A percentile compares a stretch with the other conserved stretches of the same genome.
Conservation (phyloP, 2,888 invertebrate genomes). For the Agrochola lota region DNA sequence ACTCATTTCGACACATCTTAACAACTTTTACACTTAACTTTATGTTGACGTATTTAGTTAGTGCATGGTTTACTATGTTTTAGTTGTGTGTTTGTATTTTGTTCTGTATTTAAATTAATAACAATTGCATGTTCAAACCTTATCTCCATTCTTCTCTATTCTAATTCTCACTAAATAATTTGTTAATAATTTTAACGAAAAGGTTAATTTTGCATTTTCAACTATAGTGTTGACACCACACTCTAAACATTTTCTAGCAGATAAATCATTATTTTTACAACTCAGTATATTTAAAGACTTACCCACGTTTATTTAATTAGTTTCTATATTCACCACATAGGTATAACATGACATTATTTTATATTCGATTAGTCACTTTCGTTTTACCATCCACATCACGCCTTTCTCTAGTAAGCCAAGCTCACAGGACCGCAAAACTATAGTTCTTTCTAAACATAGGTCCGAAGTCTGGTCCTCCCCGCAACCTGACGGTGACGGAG, state of each 20-base stretch:
- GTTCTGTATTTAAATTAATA: neutral
- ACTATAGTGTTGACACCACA: neutral
- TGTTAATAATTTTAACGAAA: neutral
- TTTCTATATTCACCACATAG: neutral
- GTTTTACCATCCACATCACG: neutral
- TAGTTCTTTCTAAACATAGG: constrained; percentile 89
- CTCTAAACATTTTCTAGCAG: neutral
- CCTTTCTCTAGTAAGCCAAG: neutral
- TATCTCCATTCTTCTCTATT: neutral
- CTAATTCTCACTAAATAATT: neutral
- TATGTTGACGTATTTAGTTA: constrained; percentile 12
- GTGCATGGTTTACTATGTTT: constrained; percentile 39
- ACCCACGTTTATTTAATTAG: neutral
- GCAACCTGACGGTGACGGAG: constrained; percentile 97
- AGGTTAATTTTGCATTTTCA: neutral
- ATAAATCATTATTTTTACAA: neutral
- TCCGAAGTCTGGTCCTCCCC: constrained; percentile 97
- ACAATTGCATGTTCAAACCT: constrained; percentile 16
- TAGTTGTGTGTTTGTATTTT: constrained; percentile 1
- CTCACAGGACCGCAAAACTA: constrained; percentile 11
- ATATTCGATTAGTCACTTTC: neutral
- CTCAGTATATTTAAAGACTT: neutral
- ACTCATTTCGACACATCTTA: neutral
- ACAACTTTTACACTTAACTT: neutral
- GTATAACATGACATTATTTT: neutral